Conservation (phyloP, 2,113 vertebrate genomes). For the Poeciliopsis retropinna region DNA sequence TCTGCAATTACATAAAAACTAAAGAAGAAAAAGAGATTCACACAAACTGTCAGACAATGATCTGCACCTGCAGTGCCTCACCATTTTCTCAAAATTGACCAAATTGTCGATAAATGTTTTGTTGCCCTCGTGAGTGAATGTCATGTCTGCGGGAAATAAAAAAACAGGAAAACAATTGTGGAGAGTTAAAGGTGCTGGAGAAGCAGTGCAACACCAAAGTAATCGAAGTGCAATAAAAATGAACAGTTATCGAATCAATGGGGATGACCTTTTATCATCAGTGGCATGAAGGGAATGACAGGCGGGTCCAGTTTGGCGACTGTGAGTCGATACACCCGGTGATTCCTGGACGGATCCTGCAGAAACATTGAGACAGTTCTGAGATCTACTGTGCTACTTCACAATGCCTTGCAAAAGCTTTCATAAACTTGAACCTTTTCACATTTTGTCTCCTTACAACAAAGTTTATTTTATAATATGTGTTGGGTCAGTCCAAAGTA, state of each 20-base stretch:
- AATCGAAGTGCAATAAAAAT: conserved; percentile 7
- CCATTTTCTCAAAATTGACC: conserved; percentile 99
- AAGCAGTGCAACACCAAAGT: neutral
- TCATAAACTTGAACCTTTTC: neutral
- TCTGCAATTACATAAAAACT: neutral
- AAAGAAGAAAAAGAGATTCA: neutral
- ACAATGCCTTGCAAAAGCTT: neutral
- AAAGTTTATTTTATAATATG: neutral
- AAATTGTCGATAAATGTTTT: conserved; percentile 95
- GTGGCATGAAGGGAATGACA: conserved; percentile 97
- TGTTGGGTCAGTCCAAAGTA: neutral
- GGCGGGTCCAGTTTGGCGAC: conserved; percentile 94
- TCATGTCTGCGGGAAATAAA: conserved; percentile 88
- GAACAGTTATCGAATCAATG: conserved; percentile 3
- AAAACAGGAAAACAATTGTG: conserved; percentile 58
- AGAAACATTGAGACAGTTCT: conserved; percentile 56
- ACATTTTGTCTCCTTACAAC: neutral
- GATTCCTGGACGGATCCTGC: conserved; percentile 98
- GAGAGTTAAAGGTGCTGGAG: conserved; percentile 10
- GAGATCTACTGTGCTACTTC: conserved; percentile 37
- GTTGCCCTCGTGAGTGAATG: conserved; percentile 98
- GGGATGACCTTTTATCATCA: conserved; percentile 95
- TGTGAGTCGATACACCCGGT: conserved; percentile 92
- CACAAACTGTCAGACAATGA: conserved; percentile 9
- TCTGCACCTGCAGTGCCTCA: conserved; percentile 73